These are phyloP conservation scores for Lepidurus arcticus DNA, from an alignment of 1,140 invertebrate genomes.

Conservation along the genomic window DNA sequence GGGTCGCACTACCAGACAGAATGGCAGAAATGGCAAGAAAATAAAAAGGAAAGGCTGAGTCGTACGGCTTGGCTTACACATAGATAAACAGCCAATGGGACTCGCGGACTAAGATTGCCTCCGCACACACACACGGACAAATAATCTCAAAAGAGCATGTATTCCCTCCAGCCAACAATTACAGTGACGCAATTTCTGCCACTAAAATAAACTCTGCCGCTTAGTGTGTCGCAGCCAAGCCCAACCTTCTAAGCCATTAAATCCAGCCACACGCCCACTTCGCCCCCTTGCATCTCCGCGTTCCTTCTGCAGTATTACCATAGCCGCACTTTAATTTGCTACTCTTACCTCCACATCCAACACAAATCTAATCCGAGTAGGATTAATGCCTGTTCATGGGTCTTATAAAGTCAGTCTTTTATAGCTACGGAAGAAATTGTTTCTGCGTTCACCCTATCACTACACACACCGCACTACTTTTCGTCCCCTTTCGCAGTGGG, in stretches of 20 bases:
- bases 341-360: background rate
- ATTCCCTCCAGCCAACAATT: background rate
- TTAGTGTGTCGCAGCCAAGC: constrained; percentile 10
- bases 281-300: background rate
- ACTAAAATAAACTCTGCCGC: constrained; percentile 15
- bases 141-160: background rate
- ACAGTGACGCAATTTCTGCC: constrained; percentile 1
- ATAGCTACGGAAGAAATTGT: constrained; percentile 1
- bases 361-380: background rate
- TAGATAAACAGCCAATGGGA: background rate
- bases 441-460: background rate
- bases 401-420: constrained; percentile 19
- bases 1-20: background rate
- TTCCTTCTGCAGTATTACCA: background rate
- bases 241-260: background rate
- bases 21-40: background rate
- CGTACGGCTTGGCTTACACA: no score
- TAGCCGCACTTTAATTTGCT: background rate
- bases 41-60: no score
- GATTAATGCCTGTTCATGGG: background rate
- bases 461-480: background rate
- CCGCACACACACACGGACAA: background rate
- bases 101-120: background rate
- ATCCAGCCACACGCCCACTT: background rate
- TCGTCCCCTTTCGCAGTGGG: background rate